These are phyloP conservation scores for Drosophila merina DNA, from an alignment of 2,888 invertebrate species.

Conservation along the genomic window DNA sequence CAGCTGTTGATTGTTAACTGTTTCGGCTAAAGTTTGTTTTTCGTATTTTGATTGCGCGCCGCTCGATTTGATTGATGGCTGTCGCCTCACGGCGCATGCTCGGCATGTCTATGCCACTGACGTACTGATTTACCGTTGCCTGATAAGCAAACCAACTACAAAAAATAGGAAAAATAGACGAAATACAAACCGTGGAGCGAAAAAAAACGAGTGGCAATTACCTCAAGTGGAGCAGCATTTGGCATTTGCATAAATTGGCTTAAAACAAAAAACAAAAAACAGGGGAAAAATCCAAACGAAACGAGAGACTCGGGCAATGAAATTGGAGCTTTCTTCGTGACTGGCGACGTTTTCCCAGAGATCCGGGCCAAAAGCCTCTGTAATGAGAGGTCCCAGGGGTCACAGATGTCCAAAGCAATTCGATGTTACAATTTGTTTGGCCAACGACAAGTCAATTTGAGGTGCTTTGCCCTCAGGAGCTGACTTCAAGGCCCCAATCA, in stretches of 20 bases:
- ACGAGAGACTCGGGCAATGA: constrained; percentile 66
- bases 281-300: constrained; percentile 30
- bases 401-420: constrained; percentile 60
- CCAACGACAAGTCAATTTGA: constrained; percentile 63
- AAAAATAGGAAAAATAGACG: constrained; percentile 7
- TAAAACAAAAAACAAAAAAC: constrained; percentile 19
- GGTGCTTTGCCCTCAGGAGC: constrained; percentile 11
- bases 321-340: constrained; percentile 71
- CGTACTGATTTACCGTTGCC: constrained; percentile 73
- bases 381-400: constrained; percentile 48
- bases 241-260: constrained; percentile 73
- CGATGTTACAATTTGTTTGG: constrained; percentile 67
- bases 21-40: constrained; percentile 30
- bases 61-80: constrained; percentile 72
- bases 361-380: constrained; percentile 56
- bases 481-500: too few relatives aligned
- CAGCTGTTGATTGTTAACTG: constrained; percentile 61
- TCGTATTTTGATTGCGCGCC: constrained; percentile 57
- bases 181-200: neutral
- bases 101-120: constrained; percentile 67
- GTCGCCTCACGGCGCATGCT: constrained; percentile 73
- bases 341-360: constrained; percentile 71
- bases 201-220: constrained; percentile 63
- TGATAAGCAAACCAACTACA: constrained; percentile 21
- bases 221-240: constrained; percentile 71